These are phyloP conservation scores for Pyrrhosoma nymphula DNA, from an alignment of 2,888 invertebrate species.

Conservation along the genomic window DNA sequence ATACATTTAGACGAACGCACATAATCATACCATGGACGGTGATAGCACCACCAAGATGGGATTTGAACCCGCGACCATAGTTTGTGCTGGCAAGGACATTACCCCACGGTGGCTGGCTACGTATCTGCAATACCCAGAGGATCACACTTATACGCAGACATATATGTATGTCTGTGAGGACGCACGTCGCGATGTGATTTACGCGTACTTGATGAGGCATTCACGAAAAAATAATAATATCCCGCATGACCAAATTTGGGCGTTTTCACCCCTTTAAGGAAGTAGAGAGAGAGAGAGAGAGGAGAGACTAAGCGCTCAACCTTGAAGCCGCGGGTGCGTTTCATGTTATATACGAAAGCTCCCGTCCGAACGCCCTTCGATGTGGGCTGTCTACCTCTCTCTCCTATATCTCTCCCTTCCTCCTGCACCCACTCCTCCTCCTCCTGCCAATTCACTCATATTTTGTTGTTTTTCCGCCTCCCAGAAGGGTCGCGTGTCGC, in stretches of 20 bases:
- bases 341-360: neutral
- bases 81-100: too few relatives aligned
- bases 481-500: neutral
- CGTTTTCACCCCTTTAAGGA: neutral
- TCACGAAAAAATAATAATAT: neutral
- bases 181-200: neutral
- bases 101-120: too few relatives aligned
- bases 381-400: neutral
- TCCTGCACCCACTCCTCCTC: neutral
- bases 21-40: too few relatives aligned
- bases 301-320: neutral
- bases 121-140: too few relatives aligned
- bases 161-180: too few relatives aligned
- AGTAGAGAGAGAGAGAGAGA: neutral
- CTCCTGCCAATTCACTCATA: neutral
- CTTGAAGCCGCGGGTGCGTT: neutral
- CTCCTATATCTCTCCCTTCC: neutral
- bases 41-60: too few relatives aligned
- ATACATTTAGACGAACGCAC: too few relatives aligned
- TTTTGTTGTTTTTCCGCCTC: neutral
- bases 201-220: neutral
- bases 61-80: too few relatives aligned
- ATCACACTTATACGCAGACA: too few relatives aligned
- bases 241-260: neutral
- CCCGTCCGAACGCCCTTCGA: conserved; percentile 9